Conservation (phyloP, 2,113 vertebrate genomes). For the Malurus melanocephalus region DNA sequence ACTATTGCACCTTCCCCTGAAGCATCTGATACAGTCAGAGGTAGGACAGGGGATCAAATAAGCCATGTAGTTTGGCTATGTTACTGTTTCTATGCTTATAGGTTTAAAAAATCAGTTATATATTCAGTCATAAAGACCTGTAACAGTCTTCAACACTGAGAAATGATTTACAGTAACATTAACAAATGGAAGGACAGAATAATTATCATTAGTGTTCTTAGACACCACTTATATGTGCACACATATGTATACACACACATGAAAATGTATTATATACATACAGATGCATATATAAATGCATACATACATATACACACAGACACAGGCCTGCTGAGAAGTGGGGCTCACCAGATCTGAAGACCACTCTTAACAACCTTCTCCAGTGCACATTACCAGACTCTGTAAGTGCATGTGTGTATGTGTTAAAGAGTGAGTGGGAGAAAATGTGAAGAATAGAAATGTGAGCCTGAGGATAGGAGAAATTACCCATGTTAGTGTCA, state of each 20-base stretch:
- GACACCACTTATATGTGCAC: neutral
- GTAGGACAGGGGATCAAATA: conserved; percentile 30
- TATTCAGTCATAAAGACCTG: neutral
- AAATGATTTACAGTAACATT: neutral
- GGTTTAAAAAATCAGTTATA: neutral
- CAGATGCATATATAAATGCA: neutral
- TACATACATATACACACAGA: neutral
- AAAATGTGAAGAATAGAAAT: neutral
- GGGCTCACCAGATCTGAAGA: neutral
- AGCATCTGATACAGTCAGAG: conserved; percentile 23
- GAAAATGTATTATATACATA: neutral
- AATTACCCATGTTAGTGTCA: neutral
- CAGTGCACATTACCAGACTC: neutral
- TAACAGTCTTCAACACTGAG: neutral
- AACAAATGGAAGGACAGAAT: neutral
- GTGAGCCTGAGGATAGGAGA: neutral
- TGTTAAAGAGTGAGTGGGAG: neutral
- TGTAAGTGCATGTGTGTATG: neutral
- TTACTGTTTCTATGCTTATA: neutral
- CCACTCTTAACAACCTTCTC: conserved; percentile 33
- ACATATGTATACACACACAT: neutral
- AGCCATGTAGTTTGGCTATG: neutral
- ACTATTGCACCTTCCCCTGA: conserved; percentile 49
- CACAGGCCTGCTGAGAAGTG: neutral
- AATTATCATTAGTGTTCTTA: neutral